Base-by-base conservation (phyloP, 2,888 invertebrate species). In the Cyrtodaria siliqua region DNA sequence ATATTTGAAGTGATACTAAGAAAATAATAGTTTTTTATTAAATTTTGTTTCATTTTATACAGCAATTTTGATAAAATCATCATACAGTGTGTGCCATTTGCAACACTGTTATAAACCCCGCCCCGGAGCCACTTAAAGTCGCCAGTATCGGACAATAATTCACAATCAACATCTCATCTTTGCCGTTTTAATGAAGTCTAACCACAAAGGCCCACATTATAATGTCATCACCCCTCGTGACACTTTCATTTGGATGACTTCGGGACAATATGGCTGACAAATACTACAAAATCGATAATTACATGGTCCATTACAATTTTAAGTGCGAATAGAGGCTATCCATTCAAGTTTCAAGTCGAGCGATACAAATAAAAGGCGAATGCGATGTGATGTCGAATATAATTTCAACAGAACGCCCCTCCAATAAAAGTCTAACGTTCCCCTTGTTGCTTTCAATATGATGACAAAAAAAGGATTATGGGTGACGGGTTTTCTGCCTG, bases 351-450 rank as follows among this genome's bases (percentile, higher is more conserved):
- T 60, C 59, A 55, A 33, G 18, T 49, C 53, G 64, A 72, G 38
- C 44, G 72, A 77, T 63, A 50, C 64, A 64, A 60, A 70, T 68
- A 55, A 70, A 77, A 63, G 64, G 57, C 56, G 29, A 57, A 68
- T 63, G 50, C n/a, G 66, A 60, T 56, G 59, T 49, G 57, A 59
- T 52, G 72, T 67, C 76, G 56, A 26, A 20, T 20, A 67, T 62
- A 56, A 76, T 76, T 64, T 67, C 29, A 57, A 71, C 70, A 71
- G 57, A 73, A 62, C 75, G 67, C 68, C 79, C 69, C 47, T 69
- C 59, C 60, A 53, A 71, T 67, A 60, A 68, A 71, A 64, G 73
- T 66, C 79, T 67, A 61, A 53, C 69, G 57, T 38, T 23, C 40
- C 60, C 42, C 52, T 49, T 40, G 57, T 64, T 57, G 42, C 27